Evolutionary conservation across 2,797 vertebrate genomes (phyloP).

Genomic region (Brotula barbata): DNA sequence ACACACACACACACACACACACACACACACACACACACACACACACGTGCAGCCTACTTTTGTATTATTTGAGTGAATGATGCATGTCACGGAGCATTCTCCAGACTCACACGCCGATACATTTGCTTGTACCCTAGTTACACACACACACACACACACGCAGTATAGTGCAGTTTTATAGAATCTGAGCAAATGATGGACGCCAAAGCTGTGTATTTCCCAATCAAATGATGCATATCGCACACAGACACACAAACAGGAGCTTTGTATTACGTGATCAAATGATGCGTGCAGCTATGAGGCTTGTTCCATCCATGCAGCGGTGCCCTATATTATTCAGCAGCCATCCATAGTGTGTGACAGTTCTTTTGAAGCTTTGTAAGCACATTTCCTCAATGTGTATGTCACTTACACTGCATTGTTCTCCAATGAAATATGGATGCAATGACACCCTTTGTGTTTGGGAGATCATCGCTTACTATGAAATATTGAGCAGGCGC

Average conservation of each 20-base stretch:
- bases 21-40: slow-evolving; percentile 33
- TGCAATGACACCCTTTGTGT: slow-evolving; percentile 66
- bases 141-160: slow-evolving; percentile 14
- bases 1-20: too few species aligned
- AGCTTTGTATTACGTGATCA: slow-evolving; percentile 77
- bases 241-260: slow-evolving; percentile 53
- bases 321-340: slow-evolving; percentile 69
- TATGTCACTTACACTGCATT: slow-evolving; percentile 70
- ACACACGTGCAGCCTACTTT: slow-evolving; percentile 21
- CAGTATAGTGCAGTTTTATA: slow-evolving; percentile 46
- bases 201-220: slow-evolving; percentile 67
- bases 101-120: slow-evolving; percentile 31
- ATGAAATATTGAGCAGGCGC: slow-evolving; percentile 71
- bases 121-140: slow-evolving; percentile 12
- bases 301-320: slow-evolving; percentile 75
- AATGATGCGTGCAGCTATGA: slow-evolving; percentile 73
- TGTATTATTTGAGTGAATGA: slow-evolving; percentile 61
- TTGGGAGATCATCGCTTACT: slow-evolving; percentile 71
- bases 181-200: slow-evolving; percentile 57
- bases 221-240: slow-evolving; percentile 72
- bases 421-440: slow-evolving; percentile 75
- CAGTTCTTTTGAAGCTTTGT: slow-evolving; percentile 77
- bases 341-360: slow-evolving; percentile 70
- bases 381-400: slow-evolving; percentile 74
- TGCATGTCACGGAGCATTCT: slow-evolving; percentile 42